Conservation (phyloP, 2,797 vertebrate species). For the Rhinogobio ventralis region DNA sequence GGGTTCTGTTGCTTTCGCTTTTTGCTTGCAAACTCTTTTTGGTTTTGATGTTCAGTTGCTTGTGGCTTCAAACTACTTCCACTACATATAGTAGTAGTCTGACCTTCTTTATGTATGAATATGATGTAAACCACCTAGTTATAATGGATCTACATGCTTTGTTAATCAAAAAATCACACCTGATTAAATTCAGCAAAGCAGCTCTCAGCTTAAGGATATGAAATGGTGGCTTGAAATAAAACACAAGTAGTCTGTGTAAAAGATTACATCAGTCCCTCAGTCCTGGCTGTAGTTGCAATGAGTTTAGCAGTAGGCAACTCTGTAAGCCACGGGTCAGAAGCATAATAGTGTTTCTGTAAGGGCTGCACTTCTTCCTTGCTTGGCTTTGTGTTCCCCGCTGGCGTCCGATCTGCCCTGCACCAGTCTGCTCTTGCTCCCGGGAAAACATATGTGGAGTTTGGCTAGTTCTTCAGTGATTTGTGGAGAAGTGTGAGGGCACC, state of each 20-base stretch:
- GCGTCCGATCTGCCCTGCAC: conserved; percentile 43
- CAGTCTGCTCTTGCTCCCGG: conserved; percentile 12
- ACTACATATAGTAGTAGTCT: background rate
- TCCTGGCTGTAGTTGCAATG: conserved; percentile 13
- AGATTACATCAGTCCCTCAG: conserved; percentile 22
- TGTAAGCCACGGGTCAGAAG: conserved; percentile 47
- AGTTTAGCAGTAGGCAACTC: conserved; percentile 27
- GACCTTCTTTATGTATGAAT: background rate
- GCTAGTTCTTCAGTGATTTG: conserved; percentile 52
- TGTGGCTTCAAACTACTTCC: no score
- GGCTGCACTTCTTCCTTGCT: conserved; percentile 34
- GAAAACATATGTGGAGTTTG: conserved; percentile 52
- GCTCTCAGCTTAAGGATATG: background rate
- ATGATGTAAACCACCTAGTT: background rate
- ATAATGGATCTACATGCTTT: background rate
- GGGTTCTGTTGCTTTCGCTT: no score
- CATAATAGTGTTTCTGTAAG: conserved; percentile 56
- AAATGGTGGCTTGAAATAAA: background rate
- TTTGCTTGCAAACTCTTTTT: no score
- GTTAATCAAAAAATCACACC: background rate
- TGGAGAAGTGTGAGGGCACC: conserved; percentile 52
- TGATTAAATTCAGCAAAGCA: background rate
- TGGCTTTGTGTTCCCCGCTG: conserved; percentile 44
- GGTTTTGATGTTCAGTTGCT: no score
- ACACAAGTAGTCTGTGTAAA: background rate